Percentiles rank a stretch among this genome's conserved stretches.
Evolutionary conservation across 1,140 invertebrate species (phyloP).

Genomic region (Pteromalus puparum): DNA sequence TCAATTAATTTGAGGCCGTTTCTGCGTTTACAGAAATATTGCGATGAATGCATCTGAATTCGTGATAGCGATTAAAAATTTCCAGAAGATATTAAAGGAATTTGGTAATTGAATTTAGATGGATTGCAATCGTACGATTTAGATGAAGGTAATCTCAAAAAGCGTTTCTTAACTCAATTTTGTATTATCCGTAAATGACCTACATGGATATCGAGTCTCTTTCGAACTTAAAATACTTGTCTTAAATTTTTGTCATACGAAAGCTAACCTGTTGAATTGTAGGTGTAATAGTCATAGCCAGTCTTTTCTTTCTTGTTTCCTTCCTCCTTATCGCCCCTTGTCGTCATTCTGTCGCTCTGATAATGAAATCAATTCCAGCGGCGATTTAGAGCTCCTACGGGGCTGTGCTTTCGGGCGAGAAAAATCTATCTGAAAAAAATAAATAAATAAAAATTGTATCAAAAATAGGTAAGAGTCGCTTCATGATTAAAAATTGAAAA

Average conservation of each 20-base stretch:
- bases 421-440: background rate
- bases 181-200: too few species aligned
- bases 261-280: slow-evolving; percentile 11
- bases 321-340: background rate
- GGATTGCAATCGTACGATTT: too few species aligned
- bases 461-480: too few species aligned
- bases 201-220: background rate
- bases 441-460: background rate
- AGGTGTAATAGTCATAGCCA: slow-evolving; percentile 5
- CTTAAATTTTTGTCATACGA: background rate
- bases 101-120: too few species aligned
- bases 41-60: too few species aligned
- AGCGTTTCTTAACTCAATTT: too few species aligned
- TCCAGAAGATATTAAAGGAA: too few species aligned
- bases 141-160: too few species aligned
- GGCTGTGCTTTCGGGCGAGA: background rate
- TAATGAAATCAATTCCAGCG: background rate
- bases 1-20: too few species aligned
- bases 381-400: background rate
- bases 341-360: background rate
- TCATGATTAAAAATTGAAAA: background rate
- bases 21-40: too few species aligned
- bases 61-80: too few species aligned
- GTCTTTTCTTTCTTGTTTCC: background rate
- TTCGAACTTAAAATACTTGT: background rate